Conservation (phyloP, 2,797 vertebrate species). For the Channa striata region DNA sequence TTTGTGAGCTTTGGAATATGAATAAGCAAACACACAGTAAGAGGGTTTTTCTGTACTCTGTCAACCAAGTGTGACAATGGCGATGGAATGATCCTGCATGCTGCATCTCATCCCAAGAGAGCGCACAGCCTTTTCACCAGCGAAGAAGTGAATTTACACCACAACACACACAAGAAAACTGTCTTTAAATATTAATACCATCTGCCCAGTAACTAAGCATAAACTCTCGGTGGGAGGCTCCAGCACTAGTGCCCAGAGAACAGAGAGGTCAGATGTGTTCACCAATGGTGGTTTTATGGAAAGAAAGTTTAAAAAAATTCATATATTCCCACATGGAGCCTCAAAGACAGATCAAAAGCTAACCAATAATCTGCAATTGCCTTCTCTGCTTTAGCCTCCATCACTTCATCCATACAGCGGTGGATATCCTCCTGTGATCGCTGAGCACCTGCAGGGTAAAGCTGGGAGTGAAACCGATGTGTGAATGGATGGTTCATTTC, state of each 20-base stretch:
- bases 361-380: conserved; percentile 39
- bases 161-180: conserved; percentile 59
- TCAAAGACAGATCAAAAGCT: conserved; percentile 50
- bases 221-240: conserved; percentile 38
- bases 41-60: conserved; percentile 77
- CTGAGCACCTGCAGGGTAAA: conserved; percentile 43
- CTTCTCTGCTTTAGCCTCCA: conserved; percentile 14
- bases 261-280: conserved; percentile 57
- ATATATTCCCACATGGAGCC: conserved; percentile 34
- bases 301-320: conserved; percentile 27
- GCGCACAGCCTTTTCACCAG: conserved; percentile 51
- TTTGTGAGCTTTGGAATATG: conserved; percentile 52
- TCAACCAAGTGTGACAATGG: conserved; percentile 57
- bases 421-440: conserved; percentile 43
- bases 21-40: conserved; percentile 73
- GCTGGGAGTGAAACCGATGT: conserved; percentile 31
- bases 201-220: conserved; percentile 80
- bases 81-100: conserved; percentile 44
- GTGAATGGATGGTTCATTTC: conserved; percentile 37
- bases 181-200: conserved; percentile 83
- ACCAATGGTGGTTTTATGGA: conserved; percentile 38
- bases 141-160: conserved; percentile 69
- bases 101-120: conserved; percentile 48
- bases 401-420: conserved; percentile 17
- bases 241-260: conserved; percentile 18